Percentiles rank a stretch among this genome's conserved stretches.
phyloP scores from a whole-genome alignment of 2,113 vertebrate genomes.

The Conger conger region DNA sequence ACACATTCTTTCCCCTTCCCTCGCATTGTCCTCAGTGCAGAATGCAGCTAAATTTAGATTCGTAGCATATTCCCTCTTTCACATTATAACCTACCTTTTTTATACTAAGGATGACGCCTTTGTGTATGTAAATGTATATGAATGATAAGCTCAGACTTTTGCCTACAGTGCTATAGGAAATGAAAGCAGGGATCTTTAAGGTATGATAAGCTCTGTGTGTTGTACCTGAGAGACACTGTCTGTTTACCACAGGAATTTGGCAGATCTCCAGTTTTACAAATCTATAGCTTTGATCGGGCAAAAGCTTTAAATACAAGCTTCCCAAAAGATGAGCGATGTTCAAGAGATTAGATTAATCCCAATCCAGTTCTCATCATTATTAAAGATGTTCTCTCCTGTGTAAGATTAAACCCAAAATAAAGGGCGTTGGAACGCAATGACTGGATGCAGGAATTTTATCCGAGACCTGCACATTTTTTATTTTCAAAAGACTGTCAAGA shows the following conservation, averaged over 20 bases:
- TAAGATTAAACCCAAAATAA: neutral
- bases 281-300: conserved; percentile 1
- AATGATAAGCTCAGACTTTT: conserved; percentile 7
- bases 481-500: neutral
- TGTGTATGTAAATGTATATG: neutral
- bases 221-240: conserved; percentile 3
- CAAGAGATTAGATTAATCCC: neutral
- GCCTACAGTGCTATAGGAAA: neutral
- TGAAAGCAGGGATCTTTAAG: neutral
- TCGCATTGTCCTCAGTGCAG: conserved; percentile 56
- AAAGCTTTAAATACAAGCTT: conserved; percentile 7
- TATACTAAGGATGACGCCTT: neutral
- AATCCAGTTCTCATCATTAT: conserved; percentile 8
- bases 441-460: neutral
- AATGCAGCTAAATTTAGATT: conserved; percentile 54
- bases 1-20: conserved; percentile 53
- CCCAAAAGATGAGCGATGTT: neutral
- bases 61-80: neutral
- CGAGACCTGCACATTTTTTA: neutral
- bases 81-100: neutral
- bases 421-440: neutral
- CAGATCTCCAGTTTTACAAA: conserved; percentile 8
- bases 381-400: neutral
- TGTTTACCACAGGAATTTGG: neutral
- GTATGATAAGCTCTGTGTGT: neutral